Evolutionary conservation across 1,140 invertebrate genomes (phyloP), one percentile per base, ranked within the genome.

Genomic region (Centruroides vittatus): DNA sequence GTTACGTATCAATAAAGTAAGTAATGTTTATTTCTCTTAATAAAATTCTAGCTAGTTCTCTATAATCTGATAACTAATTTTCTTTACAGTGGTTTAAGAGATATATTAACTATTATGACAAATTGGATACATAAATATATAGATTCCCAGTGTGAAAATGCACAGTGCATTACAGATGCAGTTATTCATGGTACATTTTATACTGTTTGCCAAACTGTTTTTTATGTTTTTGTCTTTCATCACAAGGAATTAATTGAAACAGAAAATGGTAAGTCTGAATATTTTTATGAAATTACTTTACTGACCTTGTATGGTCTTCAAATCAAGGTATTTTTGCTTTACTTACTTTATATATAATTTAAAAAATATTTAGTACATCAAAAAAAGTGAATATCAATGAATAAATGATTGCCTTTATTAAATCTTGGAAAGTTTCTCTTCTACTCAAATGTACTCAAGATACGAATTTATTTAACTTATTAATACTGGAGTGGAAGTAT

Each of bases 191-290:
- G 80, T 41, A 82, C 92, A 2, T 97, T 96, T 74, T 93, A 93
- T 72, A 82, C 85, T 12, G 82, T 93, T 10, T 93, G 90, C 70
- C 91, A 96, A 75, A 82, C 86, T 0, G 76, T 94, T 46, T 95
- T 97, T 72, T 93, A 95, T 74, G 76, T 93, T 4, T 83, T 96
- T 60, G 83, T 86, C 1, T 94, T 93, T 72, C 84, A 88, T 65
- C 84, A 89, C 70, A 84, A 84, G 68, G 87, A 93, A 70, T 77
- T 95, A 61, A 82, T 89, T 59, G 79, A 80, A 61, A 82, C 61
- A 53, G 62, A 67, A 55, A 69, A 72, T 68, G 74, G 75, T 75
- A 66, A 62, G 58, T 57, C 11, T 58, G 70, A 8, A 41, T 41
- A 41, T 6, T 41, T 41, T 41, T 41, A 41, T 41, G 41, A 41